phyloP scores from a whole-genome alignment of 1,140 invertebrate genomes.

The Drosophila nikananu region DNA sequence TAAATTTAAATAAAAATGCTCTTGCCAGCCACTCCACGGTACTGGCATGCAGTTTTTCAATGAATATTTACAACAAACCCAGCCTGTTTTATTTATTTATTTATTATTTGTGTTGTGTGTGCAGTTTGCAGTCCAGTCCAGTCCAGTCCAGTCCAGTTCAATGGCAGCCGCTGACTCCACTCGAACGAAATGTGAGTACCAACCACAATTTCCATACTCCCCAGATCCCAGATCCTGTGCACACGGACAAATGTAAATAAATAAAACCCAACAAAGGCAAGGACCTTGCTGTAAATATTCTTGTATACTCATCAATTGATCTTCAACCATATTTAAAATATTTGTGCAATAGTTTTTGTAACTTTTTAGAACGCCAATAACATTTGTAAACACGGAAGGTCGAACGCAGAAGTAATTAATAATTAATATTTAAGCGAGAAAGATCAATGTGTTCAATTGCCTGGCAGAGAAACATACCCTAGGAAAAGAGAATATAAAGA shows the following conservation, averaged over 20 bases:
- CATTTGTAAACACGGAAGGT: slow-evolving; percentile 38
- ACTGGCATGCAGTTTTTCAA: slow-evolving; percentile 57
- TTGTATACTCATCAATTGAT: not conserved
- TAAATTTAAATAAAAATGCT: slow-evolving; percentile 79
- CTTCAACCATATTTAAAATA: slow-evolving; percentile 5
- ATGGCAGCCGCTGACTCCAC: slow-evolving; percentile 32
- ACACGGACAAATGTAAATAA: slow-evolving; percentile 29
- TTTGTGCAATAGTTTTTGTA: slow-evolving; percentile 39
- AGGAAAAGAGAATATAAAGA: slow-evolving; percentile 13
- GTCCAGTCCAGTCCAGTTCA: slow-evolving; percentile 9
- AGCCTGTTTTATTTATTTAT: slow-evolving; percentile 72
- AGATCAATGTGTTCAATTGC: slow-evolving; percentile 49
- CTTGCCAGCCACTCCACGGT: slow-evolving; percentile 45
- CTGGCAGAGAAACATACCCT: slow-evolving; percentile 43
- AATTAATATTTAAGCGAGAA: slow-evolving; percentile 62
- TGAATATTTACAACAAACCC: slow-evolving; percentile 75
- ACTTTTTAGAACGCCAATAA: slow-evolving; percentile 5
- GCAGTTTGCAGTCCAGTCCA: slow-evolving; percentile 25
- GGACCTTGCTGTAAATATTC: slow-evolving; percentile 47
- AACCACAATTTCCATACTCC: slow-evolving; percentile 28
- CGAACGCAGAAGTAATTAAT: slow-evolving; percentile 21
- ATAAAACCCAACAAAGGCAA: not conserved
- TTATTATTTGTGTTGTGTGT: slow-evolving; percentile 39
- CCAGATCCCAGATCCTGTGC: not conserved
- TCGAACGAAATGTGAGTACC: slow-evolving; percentile 47